Evolutionary conservation across 1,140 invertebrate genomes (phyloP), one percentile per base, ranked within the genome.

Genomic region (Luehdorfia chinensis): DNA sequence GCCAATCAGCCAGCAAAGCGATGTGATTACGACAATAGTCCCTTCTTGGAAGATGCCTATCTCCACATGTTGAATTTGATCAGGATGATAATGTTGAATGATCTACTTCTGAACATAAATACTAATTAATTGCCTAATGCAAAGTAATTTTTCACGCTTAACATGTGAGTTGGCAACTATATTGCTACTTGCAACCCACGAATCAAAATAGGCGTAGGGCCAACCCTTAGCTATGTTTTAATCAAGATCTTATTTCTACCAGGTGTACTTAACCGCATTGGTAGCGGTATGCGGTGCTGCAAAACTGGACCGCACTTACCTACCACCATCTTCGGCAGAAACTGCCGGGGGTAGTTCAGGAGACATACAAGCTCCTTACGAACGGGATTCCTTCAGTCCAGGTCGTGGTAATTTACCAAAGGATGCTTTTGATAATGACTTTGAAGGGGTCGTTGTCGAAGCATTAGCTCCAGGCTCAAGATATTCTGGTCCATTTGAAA

Each of bases 221-320:
- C n/a, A n/a, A n/a, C n/a, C n/a, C n/a, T n/a, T n/a, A n/a, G n/a
- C n/a, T 11, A 11, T 9, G 4, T 30, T 30, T 12, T 44, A 25
- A 54, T 11, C 6, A 15, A 18, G 23, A 41, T 21, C 0, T 19
- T 43, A n/a, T 23, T 14, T 37, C 54, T 65, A 59, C 3, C 71
- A 86, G 79, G 46, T 84, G 11, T 34, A 71, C 9, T 43, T 76
- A 50, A 58, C 76, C 71, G 75, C 72, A 55, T 52, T 84, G 0
- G 51, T 70, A 55, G 75, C 73, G 66, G 70, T 66, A 19, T 72
- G 76, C 36, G 41, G 62, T 15, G 68, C 79, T 47, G 86, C 87
- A 25, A 87, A 89, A 47, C 68, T 92, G 19, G 90, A 91, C 43
- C 88, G 87, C 25, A 87, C 80, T 2, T 91, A 91, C 56, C 76